Percentiles rank a stretch among this genome's conserved stretches.
These are phyloP conservation scores for Arge pagana DNA, from an alignment of 2,888 invertebrate genomes.

Conservation along the genomic window DNA sequence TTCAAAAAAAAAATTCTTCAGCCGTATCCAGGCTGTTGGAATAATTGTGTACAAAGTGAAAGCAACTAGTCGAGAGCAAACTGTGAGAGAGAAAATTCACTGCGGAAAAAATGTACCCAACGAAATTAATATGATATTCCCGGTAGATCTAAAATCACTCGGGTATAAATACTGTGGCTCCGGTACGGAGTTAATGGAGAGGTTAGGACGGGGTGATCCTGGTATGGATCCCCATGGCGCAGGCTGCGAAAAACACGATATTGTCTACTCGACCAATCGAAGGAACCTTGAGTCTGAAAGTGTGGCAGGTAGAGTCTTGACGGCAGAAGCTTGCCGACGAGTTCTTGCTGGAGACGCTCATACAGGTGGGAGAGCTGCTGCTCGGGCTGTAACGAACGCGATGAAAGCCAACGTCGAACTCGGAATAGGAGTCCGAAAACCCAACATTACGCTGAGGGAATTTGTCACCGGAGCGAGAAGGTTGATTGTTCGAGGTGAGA, in stretches of 20 bases:
- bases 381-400: constrained; percentile 12
- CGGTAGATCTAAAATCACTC: too few species aligned
- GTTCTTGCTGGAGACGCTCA: background rate
- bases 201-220: too few species aligned
- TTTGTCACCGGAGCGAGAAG: background rate
- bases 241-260: constrained; percentile 30
- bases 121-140: too few species aligned
- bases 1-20: too few species aligned
- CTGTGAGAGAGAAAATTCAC: too few species aligned
- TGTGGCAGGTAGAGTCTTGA: background rate
- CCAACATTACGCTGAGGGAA: constrained; percentile 23
- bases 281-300: background rate
- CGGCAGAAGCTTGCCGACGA: background rate
- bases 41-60: too few species aligned
- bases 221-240: constrained; percentile 41
- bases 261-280: constrained; percentile 33
- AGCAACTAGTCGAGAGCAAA: too few species aligned
- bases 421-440: too few species aligned
- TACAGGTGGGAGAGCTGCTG: constrained; percentile 18
- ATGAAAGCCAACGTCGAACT: constrained; percentile 23
- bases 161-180: constrained; percentile 22
- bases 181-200: constrained; percentile 37
- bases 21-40: too few species aligned
- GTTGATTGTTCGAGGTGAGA: too few species aligned
- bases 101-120: too few species aligned